These are phyloP conservation scores for Taphrorychus bicolor DNA, from an alignment of 2,888 invertebrate genomes.

Conservation along the genomic window DNA sequence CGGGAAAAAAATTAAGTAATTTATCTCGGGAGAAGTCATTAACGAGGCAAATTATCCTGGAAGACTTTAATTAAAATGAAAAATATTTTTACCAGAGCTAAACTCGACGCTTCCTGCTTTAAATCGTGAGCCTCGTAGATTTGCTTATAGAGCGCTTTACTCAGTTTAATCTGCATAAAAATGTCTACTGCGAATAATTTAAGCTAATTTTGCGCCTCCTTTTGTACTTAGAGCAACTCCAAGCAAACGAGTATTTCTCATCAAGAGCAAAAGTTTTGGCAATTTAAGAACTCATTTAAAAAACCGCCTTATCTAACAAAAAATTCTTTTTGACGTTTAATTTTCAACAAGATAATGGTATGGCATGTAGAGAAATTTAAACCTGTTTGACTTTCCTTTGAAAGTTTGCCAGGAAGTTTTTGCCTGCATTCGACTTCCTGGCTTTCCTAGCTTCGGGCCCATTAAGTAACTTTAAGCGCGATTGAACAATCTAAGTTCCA, in stretches of 20 bases:
- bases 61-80: slow-evolving; percentile 4
- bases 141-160: neutral
- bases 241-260: neutral
- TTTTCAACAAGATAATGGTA: no score
- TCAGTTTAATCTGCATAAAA: neutral
- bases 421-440: neutral
- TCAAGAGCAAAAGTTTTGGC: no score
- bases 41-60: neutral
- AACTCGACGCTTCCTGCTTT: neutral
- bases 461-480: neutral
- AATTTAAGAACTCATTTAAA: no score
- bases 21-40: neutral
- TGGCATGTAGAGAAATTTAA: no score
- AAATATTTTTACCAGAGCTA: neutral
- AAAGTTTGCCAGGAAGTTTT: neutral
- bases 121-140: neutral
- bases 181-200: neutral
- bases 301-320: no score
- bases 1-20: neutral
- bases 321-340: no score
- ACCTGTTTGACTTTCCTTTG: neutral
- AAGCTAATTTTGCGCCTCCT: neutral
- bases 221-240: neutral
- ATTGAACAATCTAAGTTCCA: neutral
- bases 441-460: neutral